Base-by-base conservation (phyloP, 2,888 invertebrate species). In the Perithous albicinctus region DNA sequence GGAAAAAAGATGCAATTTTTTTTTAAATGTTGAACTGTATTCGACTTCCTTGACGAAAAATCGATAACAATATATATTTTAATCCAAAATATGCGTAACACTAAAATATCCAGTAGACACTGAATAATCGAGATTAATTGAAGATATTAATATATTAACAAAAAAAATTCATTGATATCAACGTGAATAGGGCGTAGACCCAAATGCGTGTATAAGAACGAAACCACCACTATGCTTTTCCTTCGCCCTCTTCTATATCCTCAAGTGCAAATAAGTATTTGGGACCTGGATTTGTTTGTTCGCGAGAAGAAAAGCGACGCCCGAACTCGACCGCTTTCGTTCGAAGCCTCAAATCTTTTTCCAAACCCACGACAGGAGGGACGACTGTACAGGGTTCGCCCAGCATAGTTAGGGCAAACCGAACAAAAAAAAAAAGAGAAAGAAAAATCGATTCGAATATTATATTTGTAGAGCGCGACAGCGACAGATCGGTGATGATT, bases 191-290 rank as follows among this genome's bases (percentile, higher is more conserved):
- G n/a, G 2, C 2, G 1, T 7, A 15, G 7, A 20, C 18, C 48
- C 18, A 48, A 48, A 2, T 0, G 46, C 18, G 7, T 5, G 46
- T 18, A 7, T 46, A 0, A 46, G 46, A 18, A 46, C 15, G 18
- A 48, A 20, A 41, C 10, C 10, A 48, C 8, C 48, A 48, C 48
- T 48, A 48, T 6, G 4, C 32, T 15, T 5, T 29, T 59, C 20
- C 20, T n/a, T 7, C 54, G 20, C 20, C 23, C 23, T 41, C 32
- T 59, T 43, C 43, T 67, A 38, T 70, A 20, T 64, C 41, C 63
- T 35, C 69, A 56, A 75, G 69, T 63, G 26, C 46, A 69, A 80
- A 80, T 69, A 70, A 75, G 51, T 75, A 80, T 75, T 74, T 46
- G 35, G 54, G 63, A 69, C 54, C 12, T 63, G 63, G 51, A 74